Base-by-base conservation (phyloP, 2,797 vertebrate species). In the Mallotus villosus region DNA sequence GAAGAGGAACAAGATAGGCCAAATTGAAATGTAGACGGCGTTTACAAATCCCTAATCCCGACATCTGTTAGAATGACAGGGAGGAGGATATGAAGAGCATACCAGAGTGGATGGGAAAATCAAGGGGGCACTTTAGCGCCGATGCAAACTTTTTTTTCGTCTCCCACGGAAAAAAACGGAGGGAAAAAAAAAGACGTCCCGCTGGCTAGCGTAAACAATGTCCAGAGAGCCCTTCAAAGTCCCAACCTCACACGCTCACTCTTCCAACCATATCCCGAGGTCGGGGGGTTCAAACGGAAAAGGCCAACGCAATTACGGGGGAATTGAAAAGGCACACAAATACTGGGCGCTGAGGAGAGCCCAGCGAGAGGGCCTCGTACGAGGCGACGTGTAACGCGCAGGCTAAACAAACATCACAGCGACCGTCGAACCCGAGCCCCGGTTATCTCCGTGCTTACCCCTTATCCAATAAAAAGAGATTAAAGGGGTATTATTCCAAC, bases 41-140 rank as follows among this genome's bases (percentile, higher is more conserved):
- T 97, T 97, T 97, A 97, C 93, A 95, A 92, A 96, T 94, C 90
- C 93, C 94, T 94, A 96, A 95, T 95, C 92, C 93, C 95, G 96
- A 95, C 95, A 97, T 98, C 95, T 97, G 95, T 95, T 97, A 93
- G 93, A 95, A 94, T 95, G 95, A 95, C 94, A 94, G 63, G 57
- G 62, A 8, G 25, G 84, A 77, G 57, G 70, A 78, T 74, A 79
- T 76, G 81, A 86, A 81, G 85, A 87, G 84, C 85, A 87, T 85
- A 88, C 85, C 86, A 91, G 88, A 93, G 81, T 93, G 92, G 93
- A 96, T 95, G 95, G 94, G 93, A 96, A 98, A 95, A 93, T 89
- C 87, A n/a, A n/a, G n/a, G 81, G 86, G 90, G 86, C 94, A 95
- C 94, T 96, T 96, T 92, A 93, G 89, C 90, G 85, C 85, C 88